A percentile compares a stretch with the other conserved stretches of the same genome.
Conservation (phyloP, 92 coral and sea anemone genomes). For the Blastomussa wellsi region DNA sequence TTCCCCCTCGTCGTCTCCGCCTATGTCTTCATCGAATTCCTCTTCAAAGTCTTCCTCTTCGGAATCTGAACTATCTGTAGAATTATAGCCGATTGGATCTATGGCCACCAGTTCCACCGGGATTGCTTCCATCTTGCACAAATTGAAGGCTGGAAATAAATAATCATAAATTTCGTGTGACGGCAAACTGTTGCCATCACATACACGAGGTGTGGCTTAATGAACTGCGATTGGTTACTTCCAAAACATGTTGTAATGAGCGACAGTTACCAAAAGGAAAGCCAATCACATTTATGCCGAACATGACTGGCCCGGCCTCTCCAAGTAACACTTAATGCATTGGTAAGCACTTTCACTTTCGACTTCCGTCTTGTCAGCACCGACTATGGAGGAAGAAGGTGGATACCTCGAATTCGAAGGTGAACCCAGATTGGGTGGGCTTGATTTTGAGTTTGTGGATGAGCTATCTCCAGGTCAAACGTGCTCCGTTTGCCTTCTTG, state of each 20-base stretch:
- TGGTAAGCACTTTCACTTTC: constrained; percentile 24
- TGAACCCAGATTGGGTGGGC: constrained; percentile 33
- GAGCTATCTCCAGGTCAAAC: constrained; percentile 46
- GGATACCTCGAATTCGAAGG: neutral
- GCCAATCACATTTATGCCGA: neutral
- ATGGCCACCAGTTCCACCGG: no score
- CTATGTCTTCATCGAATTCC: neutral
- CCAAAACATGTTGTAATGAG: neutral
- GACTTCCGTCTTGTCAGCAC: neutral
- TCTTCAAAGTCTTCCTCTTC: constrained; percentile 25
- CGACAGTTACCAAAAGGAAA: neutral
- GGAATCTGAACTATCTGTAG: neutral
- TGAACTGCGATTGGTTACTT: neutral
- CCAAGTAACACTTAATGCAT: neutral
- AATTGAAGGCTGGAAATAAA: neutral
- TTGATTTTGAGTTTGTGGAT: constrained; percentile 45
- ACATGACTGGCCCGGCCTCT: neutral
- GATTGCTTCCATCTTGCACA: constrained; percentile 15
- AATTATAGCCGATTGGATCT: neutral
- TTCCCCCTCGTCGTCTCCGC: neutral
- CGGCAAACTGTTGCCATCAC: neutral
- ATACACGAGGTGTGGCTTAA: neutral
- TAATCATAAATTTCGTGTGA: neutral
- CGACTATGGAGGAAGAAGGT: neutral
- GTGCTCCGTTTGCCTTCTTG: constrained; percentile 60